Evolutionary conservation across 2,797 vertebrate species (phyloP).

Genomic region (Euphonia xanthogaster): DNA sequence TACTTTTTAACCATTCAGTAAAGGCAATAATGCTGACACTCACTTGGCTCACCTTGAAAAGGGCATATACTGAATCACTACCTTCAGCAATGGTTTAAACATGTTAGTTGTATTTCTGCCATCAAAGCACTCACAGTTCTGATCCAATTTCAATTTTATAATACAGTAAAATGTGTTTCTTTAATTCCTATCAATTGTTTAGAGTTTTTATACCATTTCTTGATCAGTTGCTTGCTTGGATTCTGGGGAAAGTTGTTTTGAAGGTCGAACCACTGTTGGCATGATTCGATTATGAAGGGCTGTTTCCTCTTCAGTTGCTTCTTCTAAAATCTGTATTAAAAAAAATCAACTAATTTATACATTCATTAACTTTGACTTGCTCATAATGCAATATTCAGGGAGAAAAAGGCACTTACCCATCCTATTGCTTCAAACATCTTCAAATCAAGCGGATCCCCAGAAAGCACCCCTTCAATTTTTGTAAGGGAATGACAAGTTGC

Average conservation of each 20-base stretch:
- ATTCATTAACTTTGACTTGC: background rate
- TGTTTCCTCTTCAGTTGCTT: constrained; percentile 97
- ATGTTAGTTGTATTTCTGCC: background rate
- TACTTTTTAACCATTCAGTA: background rate
- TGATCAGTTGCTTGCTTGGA: constrained; percentile 76
- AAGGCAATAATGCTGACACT: background rate
- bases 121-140: background rate
- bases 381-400: background rate
- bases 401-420: constrained; percentile 84
- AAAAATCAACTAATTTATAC: background rate
- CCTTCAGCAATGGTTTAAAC: background rate
- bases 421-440: constrained; percentile 99
- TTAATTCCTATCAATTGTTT: background rate
- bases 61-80: background rate
- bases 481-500: constrained; percentile 97
- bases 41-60: background rate
- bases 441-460: constrained; percentile 95
- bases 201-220: constrained; percentile 84
- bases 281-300: constrained; percentile 94
- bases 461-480: constrained; percentile 94
- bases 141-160: background rate
- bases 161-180: background rate
- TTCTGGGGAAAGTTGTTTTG: constrained; percentile 87
- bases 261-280: constrained; percentile 95
- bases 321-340: constrained; percentile 87